These are phyloP conservation scores for Sinocyclocheilus anophthalmus DNA, from an alignment of 2,113 vertebrate species.

Conservation along the genomic window DNA sequence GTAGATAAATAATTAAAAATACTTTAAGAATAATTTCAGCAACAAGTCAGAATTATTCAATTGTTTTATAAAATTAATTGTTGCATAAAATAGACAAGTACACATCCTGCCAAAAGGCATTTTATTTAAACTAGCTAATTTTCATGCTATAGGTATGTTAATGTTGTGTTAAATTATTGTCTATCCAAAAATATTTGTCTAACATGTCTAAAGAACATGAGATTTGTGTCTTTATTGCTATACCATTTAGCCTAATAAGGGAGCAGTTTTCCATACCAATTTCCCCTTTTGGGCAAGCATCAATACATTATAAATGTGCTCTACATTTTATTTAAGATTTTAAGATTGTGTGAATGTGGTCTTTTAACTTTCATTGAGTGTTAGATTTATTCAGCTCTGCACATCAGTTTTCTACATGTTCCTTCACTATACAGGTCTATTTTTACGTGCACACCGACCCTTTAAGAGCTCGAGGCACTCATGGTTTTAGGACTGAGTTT, in stretches of 20 bases:
- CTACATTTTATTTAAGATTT: not conserved
- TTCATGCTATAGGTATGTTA: not conserved
- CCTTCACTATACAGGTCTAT: not conserved
- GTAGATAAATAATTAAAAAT: too few species aligned
- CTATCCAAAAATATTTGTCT: not conserved
- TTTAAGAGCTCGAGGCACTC: constrained; percentile 48
- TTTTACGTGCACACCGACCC: not conserved
- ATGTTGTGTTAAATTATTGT: not conserved
- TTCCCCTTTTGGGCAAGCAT: not conserved
- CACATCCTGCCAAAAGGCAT: too few species aligned
- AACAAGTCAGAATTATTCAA: too few species aligned
- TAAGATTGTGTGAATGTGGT: not conserved
- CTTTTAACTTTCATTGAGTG: not conserved
- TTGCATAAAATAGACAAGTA: too few species aligned
- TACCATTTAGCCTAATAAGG: not conserved
- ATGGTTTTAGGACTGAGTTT: constrained; percentile 31
- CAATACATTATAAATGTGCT: not conserved
- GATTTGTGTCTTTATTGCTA: not conserved
- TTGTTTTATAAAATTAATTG: too few species aligned
- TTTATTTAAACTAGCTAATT: too few species aligned
- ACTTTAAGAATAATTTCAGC: too few species aligned
- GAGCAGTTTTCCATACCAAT: not conserved
- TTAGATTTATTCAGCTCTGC: not conserved
- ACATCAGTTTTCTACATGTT: constrained; percentile 4
- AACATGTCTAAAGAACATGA: not conserved